Evolutionary conservation across 1,140 invertebrate genomes (phyloP).

Genomic region (Pentalonia nigronervosa): DNA sequence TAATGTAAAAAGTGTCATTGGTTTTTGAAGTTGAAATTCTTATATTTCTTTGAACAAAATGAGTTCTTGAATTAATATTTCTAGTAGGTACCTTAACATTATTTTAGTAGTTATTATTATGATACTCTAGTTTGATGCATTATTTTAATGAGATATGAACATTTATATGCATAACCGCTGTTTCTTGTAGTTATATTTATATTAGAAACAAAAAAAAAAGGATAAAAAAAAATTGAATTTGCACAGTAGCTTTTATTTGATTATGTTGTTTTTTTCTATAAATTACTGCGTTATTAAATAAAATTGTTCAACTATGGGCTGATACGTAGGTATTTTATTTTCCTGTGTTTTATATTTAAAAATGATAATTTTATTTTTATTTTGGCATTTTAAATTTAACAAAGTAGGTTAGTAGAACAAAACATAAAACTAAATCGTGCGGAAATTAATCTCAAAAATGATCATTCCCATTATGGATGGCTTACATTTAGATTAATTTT

Average conservation of each 20-base stretch:
- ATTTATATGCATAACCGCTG: background rate
- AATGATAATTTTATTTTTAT: background rate
- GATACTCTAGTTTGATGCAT: background rate
- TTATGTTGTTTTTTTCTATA: background rate
- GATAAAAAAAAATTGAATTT: background rate
- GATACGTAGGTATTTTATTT: background rate
- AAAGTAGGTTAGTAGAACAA: background rate
- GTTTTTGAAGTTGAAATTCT: background rate
- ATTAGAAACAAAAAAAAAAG: background rate
- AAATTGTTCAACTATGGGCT: background rate
- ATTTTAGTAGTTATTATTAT: background rate
- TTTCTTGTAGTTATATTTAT: background rate
- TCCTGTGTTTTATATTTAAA: background rate
- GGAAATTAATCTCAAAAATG: background rate
- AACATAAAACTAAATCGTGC: background rate
- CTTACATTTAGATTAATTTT: background rate
- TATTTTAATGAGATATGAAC: background rate
- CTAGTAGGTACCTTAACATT: background rate
- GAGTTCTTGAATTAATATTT: background rate
- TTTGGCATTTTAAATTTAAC: background rate
- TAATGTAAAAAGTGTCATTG: background rate
- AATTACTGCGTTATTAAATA: background rate
- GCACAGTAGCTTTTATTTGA: background rate
- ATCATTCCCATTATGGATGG: background rate
- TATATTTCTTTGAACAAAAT: background rate